These are phyloP conservation scores for Zophobas atratus DNA, from an alignment of 1,140 invertebrate species.

Conservation along the genomic window DNA sequence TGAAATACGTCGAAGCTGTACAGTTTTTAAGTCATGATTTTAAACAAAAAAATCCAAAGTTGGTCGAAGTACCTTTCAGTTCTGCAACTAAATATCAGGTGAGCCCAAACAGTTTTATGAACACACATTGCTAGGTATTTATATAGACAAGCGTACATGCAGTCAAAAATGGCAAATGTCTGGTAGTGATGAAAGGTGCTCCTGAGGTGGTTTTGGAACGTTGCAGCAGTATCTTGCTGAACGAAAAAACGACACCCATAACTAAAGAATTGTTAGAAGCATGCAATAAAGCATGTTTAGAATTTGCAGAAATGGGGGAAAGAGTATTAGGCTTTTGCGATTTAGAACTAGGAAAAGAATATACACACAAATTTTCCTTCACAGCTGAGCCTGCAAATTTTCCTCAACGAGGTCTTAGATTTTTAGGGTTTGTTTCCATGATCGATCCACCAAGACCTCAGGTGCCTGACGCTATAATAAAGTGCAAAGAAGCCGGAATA, in stretches of 20 bases:
- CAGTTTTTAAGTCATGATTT: conserved; percentile 74
- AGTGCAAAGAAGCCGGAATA: conserved; percentile 83
- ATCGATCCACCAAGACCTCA: conserved; percentile 87
- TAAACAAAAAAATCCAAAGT: conserved; percentile 78
- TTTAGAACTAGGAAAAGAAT: conserved; percentile 71
- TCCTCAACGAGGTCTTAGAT: conserved; percentile 78
- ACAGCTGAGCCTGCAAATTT: conserved; percentile 82
- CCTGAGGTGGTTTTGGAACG: conserved; percentile 90
- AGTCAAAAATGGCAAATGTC: conserved; percentile 60
- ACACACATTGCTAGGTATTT: background rate
- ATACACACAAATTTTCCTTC: conserved; percentile 72
- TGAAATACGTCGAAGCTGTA: conserved; percentile 83
- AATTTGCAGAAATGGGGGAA: conserved; percentile 90
- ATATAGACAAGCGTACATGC: conserved; percentile 50
- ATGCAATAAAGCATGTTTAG: conserved; percentile 77
- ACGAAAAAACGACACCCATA: conserved; percentile 76
- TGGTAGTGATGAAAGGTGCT: conserved; percentile 93
- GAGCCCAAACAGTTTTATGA: background rate
- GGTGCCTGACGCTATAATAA: conserved; percentile 81
- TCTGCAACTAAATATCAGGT: conserved; percentile 73
- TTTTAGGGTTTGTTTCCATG: conserved; percentile 84
- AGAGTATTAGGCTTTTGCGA: conserved; percentile 89
- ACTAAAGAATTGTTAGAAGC: conserved; percentile 70
- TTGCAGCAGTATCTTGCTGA: conserved; percentile 80
- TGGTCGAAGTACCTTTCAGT: conserved; percentile 89